These are phyloP conservation scores for Fregata magnificens DNA, from an alignment of 2,113 vertebrate genomes.

Conservation along the genomic window DNA sequence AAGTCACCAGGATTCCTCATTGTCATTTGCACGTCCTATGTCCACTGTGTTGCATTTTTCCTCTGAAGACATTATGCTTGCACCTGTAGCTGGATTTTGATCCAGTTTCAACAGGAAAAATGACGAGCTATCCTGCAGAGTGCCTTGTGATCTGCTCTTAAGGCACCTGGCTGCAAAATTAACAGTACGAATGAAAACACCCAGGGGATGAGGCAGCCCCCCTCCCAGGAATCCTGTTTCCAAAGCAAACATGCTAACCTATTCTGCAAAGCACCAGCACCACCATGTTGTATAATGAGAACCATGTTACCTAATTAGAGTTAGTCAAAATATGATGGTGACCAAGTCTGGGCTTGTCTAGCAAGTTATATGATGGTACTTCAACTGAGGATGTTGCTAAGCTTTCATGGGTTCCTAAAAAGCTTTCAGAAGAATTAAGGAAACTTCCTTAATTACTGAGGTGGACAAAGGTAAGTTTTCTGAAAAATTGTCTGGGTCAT, in stretches of 20 bases:
- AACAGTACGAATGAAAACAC: background rate
- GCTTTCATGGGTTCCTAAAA: background rate
- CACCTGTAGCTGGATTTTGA: background rate
- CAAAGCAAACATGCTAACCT: background rate
- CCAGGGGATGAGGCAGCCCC: background rate
- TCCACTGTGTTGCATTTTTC: background rate
- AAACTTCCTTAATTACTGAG: background rate
- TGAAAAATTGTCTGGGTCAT: background rate
- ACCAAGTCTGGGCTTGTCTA: background rate
- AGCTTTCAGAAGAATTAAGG: background rate
- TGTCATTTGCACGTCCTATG: background rate
- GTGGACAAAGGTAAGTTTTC: background rate
- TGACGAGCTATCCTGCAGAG: fast-evolving
- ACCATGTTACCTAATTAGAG: background rate
- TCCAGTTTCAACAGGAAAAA: background rate
- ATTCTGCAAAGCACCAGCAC: background rate
- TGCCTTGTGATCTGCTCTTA: background rate
- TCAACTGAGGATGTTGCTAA: background rate
- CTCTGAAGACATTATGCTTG: background rate
- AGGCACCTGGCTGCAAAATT: background rate
- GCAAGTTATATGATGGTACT: background rate
- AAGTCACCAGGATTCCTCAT: background rate
- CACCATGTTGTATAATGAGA: background rate
- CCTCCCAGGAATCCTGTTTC: background rate
- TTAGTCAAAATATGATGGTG: background rate